Evolutionary conservation across 2,113 vertebrate species (phyloP).

Genomic region (Phylloscopus whistleri): DNA sequence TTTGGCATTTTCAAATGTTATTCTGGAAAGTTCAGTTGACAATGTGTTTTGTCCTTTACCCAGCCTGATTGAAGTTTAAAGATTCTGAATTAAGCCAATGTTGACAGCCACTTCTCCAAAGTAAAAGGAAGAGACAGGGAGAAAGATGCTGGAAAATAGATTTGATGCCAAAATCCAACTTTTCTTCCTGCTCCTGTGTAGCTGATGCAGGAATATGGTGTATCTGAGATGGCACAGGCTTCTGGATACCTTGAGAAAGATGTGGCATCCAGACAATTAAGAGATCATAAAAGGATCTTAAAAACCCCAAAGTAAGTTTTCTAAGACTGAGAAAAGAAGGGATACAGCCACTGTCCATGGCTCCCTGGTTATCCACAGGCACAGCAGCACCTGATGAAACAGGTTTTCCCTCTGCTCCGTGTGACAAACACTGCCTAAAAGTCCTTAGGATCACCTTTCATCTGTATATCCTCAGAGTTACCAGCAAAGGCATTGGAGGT

Average conservation of each 20-base stretch:
- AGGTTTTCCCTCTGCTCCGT: background rate
- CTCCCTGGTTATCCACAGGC: background rate
- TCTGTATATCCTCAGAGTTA: background rate
- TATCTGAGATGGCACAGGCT: background rate
- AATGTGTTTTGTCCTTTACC: background rate
- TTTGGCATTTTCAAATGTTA: conserved; percentile 55
- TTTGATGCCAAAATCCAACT: rapidly evolving
- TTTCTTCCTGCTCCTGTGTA: background rate
- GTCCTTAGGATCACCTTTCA: no score
- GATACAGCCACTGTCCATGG: no score
- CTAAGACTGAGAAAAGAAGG: background rate
- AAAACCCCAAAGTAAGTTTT: background rate
- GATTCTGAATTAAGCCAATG: background rate
- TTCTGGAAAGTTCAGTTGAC: conserved; percentile 15
- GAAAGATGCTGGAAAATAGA: background rate
- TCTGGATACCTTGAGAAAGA: background rate
- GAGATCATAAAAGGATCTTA: background rate
- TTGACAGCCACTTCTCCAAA: background rate
- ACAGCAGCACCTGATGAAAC: background rate
- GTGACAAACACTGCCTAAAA: background rate
- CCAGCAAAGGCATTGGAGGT: background rate
- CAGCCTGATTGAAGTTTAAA: background rate
- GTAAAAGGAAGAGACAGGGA: background rate
- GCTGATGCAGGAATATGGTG: background rate
- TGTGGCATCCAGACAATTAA: background rate